These are phyloP conservation scores for Otis tarda DNA, from an alignment of 2,113 vertebrate genomes.

Conservation along the genomic window DNA sequence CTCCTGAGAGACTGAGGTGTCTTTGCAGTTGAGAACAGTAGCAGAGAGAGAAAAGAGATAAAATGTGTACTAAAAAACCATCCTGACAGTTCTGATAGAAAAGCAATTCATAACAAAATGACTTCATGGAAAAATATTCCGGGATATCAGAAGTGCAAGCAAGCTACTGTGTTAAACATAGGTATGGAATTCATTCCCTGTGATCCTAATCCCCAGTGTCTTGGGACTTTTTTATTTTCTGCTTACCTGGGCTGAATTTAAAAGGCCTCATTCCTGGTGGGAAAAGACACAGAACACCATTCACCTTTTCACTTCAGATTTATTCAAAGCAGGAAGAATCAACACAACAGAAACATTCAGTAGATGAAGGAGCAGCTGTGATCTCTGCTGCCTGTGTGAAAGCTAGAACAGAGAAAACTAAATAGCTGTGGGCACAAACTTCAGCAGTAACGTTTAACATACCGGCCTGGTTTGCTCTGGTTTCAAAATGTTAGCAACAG, in stretches of 20 bases:
- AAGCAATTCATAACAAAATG: background rate
- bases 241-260: background rate
- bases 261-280: background rate
- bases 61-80: background rate
- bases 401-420: background rate
- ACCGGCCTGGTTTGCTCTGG: background rate
- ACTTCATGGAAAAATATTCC: background rate
- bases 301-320: background rate
- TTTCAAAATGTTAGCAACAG: background rate
- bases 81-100: background rate
- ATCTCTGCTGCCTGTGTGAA: background rate
- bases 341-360: background rate
- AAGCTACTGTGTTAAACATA: background rate
- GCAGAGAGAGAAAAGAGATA: background rate
- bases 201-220: background rate
- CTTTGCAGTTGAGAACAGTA: background rate
- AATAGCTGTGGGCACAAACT: background rate
- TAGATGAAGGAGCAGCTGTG: background rate
- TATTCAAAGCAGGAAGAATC: background rate
- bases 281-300: background rate
- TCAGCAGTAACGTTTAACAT: background rate
- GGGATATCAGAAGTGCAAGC: background rate
- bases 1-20: background rate
- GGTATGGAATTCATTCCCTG: background rate
- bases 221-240: background rate